These are phyloP conservation scores for Haemorhous mexicanus DNA, from an alignment of 2,113 vertebrate species.

Conservation along the genomic window DNA sequence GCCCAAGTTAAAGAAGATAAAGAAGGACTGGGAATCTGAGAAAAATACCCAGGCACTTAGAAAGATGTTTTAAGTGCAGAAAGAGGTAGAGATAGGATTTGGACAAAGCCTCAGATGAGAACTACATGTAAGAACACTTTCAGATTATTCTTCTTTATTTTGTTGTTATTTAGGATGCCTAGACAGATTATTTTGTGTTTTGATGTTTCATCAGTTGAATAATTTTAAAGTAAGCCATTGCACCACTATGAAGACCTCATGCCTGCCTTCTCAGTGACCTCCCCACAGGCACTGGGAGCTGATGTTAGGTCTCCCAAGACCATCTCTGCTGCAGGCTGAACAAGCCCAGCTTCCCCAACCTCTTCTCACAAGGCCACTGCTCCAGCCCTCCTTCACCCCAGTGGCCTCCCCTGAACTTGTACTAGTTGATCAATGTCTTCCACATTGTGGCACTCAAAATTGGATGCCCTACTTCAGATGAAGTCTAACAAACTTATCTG, in stretches of 20 bases:
- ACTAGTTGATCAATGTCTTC: not conserved
- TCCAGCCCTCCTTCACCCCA: not conserved
- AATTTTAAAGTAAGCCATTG: not conserved
- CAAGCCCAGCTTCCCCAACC: not conserved
- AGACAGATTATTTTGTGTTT: not conserved
- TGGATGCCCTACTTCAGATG: not conserved
- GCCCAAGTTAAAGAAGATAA: not conserved
- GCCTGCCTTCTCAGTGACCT: not conserved
- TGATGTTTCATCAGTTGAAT: not conserved
- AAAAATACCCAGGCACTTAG: not conserved
- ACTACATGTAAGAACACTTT: not conserved
- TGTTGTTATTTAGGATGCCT: not conserved
- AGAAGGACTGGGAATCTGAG: not conserved
- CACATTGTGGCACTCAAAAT: not conserved
- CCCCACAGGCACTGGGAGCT: not conserved
- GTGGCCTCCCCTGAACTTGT: not conserved
- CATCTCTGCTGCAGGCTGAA: not conserved
- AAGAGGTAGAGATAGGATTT: not conserved
- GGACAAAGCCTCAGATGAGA: not conserved
- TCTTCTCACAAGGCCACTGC: not conserved
- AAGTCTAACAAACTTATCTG: not conserved
- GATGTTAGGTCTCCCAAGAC: not conserved
- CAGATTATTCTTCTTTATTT: not conserved
- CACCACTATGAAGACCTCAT: not conserved
- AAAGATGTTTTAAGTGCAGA: not conserved